Conservation (phyloP, 1,140 invertebrate species). For the Formica exsecta region DNA sequence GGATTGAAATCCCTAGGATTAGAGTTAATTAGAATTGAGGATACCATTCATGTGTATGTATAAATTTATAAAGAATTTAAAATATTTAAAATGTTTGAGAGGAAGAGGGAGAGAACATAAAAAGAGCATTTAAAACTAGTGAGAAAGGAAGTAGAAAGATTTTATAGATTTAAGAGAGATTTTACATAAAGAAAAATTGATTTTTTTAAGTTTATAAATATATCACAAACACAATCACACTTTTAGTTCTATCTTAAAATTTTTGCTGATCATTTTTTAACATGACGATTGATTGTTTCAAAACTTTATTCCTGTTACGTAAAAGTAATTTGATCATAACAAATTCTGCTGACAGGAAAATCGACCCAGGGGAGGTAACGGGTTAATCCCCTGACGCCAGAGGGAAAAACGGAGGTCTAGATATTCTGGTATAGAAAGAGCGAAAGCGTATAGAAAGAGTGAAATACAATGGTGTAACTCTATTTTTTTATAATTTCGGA, state of each 20-base stretch:
- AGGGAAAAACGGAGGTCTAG: not conserved
- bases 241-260: not conserved
- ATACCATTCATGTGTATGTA: not conserved
- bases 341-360: conserved; percentile 28
- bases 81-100: not conserved
- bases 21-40: conserved; percentile 13
- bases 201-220: not conserved
- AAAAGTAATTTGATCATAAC: not conserved
- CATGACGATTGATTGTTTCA: not conserved
- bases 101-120: not conserved
- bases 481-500: conserved; percentile 33
- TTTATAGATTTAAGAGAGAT: not conserved
- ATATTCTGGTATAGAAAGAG: not conserved
- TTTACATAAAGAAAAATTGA: not conserved
- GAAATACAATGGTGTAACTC: not conserved
- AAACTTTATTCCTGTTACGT: conserved; percentile 11
- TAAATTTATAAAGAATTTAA: not conserved
- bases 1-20: not conserved
- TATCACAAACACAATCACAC: not conserved
- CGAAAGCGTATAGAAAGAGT: too few relatives aligned
- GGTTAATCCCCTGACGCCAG: conserved; percentile 7
- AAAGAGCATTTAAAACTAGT: not conserved
- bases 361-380: not conserved
- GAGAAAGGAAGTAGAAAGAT: not conserved
- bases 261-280: not conserved